Percentiles rank a stretch among this genome's conserved stretches.
These are phyloP conservation scores for Priocnemis perturbator DNA, from an alignment of 2,888 invertebrate genomes.

Conservation along the genomic window DNA sequence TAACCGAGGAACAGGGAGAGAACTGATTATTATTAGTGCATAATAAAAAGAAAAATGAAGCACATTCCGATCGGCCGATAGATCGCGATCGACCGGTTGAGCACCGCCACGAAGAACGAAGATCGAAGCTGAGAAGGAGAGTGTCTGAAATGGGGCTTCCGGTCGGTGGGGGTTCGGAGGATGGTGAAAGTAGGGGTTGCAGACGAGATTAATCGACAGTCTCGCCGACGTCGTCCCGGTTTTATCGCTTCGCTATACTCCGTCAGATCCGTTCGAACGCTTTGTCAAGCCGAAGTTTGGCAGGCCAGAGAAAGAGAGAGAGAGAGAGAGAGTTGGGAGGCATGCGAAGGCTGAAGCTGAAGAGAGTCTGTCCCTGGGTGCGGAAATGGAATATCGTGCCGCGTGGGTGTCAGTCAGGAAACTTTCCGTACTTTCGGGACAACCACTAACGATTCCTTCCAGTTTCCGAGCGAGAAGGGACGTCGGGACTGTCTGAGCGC, in stretches of 20 bases:
- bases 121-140: neutral
- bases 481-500: neutral
- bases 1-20: no score
- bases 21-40: no score
- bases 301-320: constrained; percentile 11
- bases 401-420: constrained; percentile 37
- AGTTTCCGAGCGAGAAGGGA: constrained; percentile 13
- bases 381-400: constrained; percentile 51
- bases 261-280: constrained; percentile 45
- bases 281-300: constrained; percentile 51
- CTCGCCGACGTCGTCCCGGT: constrained; percentile 44
- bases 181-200: constrained; percentile 27
- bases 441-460: constrained; percentile 45
- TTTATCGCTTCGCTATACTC: constrained; percentile 44
- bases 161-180: neutral
- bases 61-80: no score
- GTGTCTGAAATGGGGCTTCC: no score
- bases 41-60: no score
- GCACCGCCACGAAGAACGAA: neutral
- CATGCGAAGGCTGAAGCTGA: neutral
- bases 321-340: neutral
- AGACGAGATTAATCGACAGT: constrained; percentile 50
- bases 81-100: neutral
- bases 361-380: neutral
- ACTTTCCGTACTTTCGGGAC: constrained; percentile 45